Conservation (phyloP, 2,888 invertebrate species). For the Oligia strigilis region DNA sequence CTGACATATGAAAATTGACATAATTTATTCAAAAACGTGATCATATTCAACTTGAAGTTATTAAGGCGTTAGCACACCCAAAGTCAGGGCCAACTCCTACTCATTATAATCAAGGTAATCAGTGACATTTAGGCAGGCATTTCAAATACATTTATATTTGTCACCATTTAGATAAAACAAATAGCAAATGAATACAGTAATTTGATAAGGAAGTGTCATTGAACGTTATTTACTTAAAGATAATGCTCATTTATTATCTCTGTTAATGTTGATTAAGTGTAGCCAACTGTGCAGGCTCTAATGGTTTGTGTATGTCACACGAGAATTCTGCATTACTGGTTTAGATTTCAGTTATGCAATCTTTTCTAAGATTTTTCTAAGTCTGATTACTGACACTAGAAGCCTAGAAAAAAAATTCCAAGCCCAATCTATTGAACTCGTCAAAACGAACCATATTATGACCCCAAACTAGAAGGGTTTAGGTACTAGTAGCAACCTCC, state of each 20-base stretch:
- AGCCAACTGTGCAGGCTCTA: conserved; percentile 19
- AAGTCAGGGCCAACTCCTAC: conserved; percentile 46
- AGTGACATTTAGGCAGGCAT: conserved; percentile 55
- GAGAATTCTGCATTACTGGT: conserved; percentile 11
- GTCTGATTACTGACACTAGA: not conserved
- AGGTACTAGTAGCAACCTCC: no score
- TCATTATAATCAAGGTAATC: conserved; percentile 57
- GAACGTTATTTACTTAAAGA: conserved; percentile 74
- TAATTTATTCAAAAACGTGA: conserved; percentile 33
- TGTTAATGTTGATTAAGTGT: conserved; percentile 57
- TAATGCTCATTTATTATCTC: conserved; percentile 66
- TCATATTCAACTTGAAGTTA: conserved; percentile 4
- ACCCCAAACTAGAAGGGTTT: no score
- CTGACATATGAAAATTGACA: no score
- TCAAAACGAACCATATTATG: no score
- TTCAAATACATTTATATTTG: conserved; percentile 61
- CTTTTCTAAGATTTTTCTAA: not conserved
- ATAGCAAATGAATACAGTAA: conserved; percentile 67
- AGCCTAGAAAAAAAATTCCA: not conserved
- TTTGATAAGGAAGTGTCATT: conserved; percentile 76
- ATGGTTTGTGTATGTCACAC: conserved; percentile 19
- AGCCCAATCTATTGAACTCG: no score
- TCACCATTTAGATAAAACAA: conserved; percentile 65
- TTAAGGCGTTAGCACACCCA: conserved; percentile 23
- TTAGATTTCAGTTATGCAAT: conserved; percentile 1